Evolutionary conservation across 2,888 invertebrate species (phyloP), one percentile per base, ranked within the genome.

Genomic region (Archaeoteleia sp.): DNA sequence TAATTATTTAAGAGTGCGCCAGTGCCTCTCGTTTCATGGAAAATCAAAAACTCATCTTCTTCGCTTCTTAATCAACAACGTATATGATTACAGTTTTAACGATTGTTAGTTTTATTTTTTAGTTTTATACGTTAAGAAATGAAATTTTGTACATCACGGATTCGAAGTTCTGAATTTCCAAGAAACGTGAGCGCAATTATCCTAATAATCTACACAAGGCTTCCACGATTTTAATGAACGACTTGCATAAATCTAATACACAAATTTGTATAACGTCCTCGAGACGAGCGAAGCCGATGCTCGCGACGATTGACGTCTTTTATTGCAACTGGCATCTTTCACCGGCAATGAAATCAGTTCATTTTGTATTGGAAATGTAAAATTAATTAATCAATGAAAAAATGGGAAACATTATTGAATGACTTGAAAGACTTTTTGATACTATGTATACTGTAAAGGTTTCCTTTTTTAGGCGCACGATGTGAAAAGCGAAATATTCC

Each of bases 1-100:
- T 80, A 81, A 83, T 83, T 80, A 78, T 80, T 81, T 78, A 81
- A 81, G 78, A 80, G 82, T 82, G 81, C 78, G 76, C 73, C 77
- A 79, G 74, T 76, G 68, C 73, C 73, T 76, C 61, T 72, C 61
- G 63, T 69, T 71, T 63, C 70, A 66, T 57, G 70, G 43, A 55
- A 58, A 67, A 63, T 53, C 45, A 5, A 37, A 40, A 32, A 46
- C n/a, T n/a, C n/a, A 7, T 46, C 17, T 10, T 20, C 20, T 34
- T 30, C 17, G 14, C 15, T 15, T 15, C 17, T 37, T 29, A 29
- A 7, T 5, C 4, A 29, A 29, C 9, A 29, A 29, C 9, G 9
- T 29, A n/a, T n/a, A 23, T 7, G 4, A 23, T 7, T n/a, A 23
- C 23, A 23, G 23, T 23, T 5, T 23, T 7, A 23, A 23, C n/a